Evolutionary conservation across 2,113 vertebrate species (phyloP), one percentile per base, ranked within the genome.

Genomic region (Alosa alosa): DNA sequence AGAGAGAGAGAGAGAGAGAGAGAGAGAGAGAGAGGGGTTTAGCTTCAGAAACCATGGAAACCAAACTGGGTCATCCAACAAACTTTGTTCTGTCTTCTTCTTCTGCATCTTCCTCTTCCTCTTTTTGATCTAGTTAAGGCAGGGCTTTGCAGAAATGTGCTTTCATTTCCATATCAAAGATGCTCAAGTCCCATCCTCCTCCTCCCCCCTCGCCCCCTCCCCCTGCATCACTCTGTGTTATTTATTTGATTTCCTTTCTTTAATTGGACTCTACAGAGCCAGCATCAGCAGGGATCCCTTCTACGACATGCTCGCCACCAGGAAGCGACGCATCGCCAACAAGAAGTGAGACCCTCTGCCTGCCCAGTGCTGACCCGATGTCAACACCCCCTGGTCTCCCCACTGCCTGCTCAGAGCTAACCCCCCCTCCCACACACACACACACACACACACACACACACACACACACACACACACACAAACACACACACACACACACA

Each of bases 251-350:
- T 87, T 11, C 86, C 91, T 88, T 89, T 75, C 89, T 93, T 89
- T 91, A 87, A 92, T 92, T 94, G 90, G 86, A 81, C 84, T 87
- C 86, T 92, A 75, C 93, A 99, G 98, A 94, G 98, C 98, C 44
- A 99, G 98, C 91, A 99, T 99, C 92, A 99, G 98, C 92, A 97
- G 96, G 91, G 98, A 99, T 85, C 98, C 98, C 44, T 99, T 99
- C 94, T 99, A 99, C 20, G 98, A 99, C 93, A 99, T 99, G 98
- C 87, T 99, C 92, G 98, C 98, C 86, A 99, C 98, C 64, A 96
- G 98, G 94, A 99, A 99, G 90, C 95, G 97, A 91, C 97, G 98
- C 91, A 96, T 99, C 84, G 98, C 98, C 92, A 99, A 98, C 93
- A 99, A 99, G 92, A 99, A 99, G 91, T 99, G 97, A 96, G 81